Evolutionary conservation across 2,888 invertebrate genomes (phyloP).

Genomic region (Sturmia bella): DNA sequence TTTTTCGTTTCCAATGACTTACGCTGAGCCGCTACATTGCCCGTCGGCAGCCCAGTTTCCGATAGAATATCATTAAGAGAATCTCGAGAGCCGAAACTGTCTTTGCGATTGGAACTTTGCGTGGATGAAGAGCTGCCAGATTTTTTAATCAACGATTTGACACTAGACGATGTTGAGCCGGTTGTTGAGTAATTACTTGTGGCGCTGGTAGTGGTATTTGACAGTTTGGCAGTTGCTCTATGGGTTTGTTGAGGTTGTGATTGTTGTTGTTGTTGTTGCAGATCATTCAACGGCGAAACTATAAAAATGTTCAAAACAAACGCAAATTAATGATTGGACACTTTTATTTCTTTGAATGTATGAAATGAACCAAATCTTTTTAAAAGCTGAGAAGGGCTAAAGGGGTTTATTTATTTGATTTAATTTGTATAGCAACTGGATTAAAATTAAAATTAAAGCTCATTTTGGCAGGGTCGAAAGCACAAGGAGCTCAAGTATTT

Average conservation of each 20-base stretch:
- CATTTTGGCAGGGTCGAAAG: no score
- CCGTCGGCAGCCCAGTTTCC: slow-evolving; percentile 80
- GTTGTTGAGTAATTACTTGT: slow-evolving; percentile 72
- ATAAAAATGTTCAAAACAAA: slow-evolving; percentile 61
- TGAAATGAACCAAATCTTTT: slow-evolving; percentile 36
- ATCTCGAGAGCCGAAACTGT: slow-evolving; percentile 81
- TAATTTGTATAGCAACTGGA: neutral
- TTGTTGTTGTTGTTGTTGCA: slow-evolving; percentile 67
- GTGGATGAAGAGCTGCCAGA: slow-evolving; percentile 77
- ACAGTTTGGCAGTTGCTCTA: slow-evolving; percentile 74
- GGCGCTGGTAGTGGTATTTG: slow-evolving; percentile 69
- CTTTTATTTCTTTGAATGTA: neutral
- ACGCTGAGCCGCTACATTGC: slow-evolving; percentile 83
- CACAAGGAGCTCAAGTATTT: no score
- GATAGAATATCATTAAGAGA: slow-evolving; percentile 81
- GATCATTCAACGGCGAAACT: slow-evolving; percentile 79
- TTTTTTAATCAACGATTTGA: slow-evolving; percentile 76
- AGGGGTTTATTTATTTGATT: slow-evolving; percentile 14
- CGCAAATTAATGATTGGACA: slow-evolving; percentile 29
- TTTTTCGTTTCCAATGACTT: slow-evolving; percentile 83
- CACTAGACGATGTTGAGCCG: slow-evolving; percentile 76
- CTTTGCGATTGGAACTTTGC: slow-evolving; percentile 78
- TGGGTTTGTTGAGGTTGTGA: slow-evolving; percentile 72
- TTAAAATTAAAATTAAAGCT: slow-evolving; percentile 26
- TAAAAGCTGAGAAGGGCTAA: slow-evolving; percentile 8